phyloP scores from a whole-genome alignment of 2,888 invertebrate species.

The Heliconius hortense region DNA sequence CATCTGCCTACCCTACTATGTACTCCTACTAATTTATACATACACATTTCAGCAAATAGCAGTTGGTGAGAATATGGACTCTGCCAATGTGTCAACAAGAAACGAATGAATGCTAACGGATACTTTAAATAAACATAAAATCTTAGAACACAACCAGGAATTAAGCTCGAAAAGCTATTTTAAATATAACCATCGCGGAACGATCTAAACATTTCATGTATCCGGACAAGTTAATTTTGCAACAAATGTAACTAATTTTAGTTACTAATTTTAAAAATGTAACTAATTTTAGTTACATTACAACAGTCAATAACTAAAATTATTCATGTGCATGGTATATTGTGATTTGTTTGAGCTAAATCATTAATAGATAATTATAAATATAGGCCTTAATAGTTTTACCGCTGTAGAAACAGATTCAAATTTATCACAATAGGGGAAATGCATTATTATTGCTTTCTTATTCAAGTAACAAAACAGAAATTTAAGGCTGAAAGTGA shows the following conservation, averaged over 20 bases:
- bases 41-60: too few relatives aligned
- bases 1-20: too few relatives aligned
- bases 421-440: too few relatives aligned
- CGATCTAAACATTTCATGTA: conserved; percentile 5
- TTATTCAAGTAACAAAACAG: too few relatives aligned
- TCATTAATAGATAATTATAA: neutral
- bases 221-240: neutral
- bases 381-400: neutral
- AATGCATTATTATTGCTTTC: too few relatives aligned
- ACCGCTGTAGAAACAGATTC: too few relatives aligned
- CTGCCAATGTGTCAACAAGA: neutral
- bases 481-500: too few relatives aligned
- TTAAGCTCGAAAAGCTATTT: neutral
- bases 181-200: neutral
- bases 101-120: neutral
- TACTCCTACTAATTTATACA: too few relatives aligned
- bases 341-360: neutral
- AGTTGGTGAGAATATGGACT: too few relatives aligned
- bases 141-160: conserved; percentile 12
- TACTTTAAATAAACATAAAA: conserved; percentile 7
- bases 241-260: neutral
- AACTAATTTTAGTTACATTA: neutral
- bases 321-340: too few relatives aligned
- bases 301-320: too few relatives aligned
- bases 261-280: neutral